Base-by-base conservation (phyloP, 2,797 vertebrate genomes). In the Heteromormyrus szaboi region DNA sequence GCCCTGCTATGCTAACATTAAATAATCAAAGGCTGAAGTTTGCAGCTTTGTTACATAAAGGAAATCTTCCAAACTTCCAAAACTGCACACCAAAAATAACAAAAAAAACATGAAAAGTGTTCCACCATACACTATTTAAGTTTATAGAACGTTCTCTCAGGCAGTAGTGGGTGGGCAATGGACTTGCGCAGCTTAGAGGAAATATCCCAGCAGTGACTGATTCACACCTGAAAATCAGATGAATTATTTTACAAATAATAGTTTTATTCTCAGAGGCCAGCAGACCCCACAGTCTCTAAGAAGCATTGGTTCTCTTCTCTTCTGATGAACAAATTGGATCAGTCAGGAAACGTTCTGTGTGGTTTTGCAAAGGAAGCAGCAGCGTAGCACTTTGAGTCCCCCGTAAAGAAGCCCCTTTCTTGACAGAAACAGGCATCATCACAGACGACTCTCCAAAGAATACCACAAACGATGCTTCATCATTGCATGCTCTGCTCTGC, bases 161-260 rank as follows among this genome's bases (percentile, higher is more conserved):
- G 65, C 65, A 79, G 14, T n/a, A 41, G 72, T 41, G 72, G 14
- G 72, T 79, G 72, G 72, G 65, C 65, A 37, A 33, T 6, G 19
- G 41, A 79, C 41, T 44, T 8, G 17, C 72, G 0, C 7, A 7
- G 72, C 41, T 79, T 79, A 79, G 29, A 25, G 33, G 33, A 33
- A 72, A 17, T 14, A 37, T 72, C 65, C 65, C 65, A 33, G 12
- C 33, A 37, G 72, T 79, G 33, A 79, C 41, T 79, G 37, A 79
- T 44, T 79, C 72, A 46, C 72, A 79, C 72, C 72, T 79, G 37
- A 46, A 79, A 79, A 41, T 79, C 72, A 79, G 72, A 79, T 79
- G 37, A 79, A 79, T n/a, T 79, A 79, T 79, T 79, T 79, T 46
- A 17, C 72, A 46, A 79, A 46, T 79, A 46, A 79, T n/a, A 41